These are phyloP conservation scores for Fissipunctia ypsillon DNA, from an alignment of 2,888 invertebrate genomes.

Conservation along the genomic window DNA sequence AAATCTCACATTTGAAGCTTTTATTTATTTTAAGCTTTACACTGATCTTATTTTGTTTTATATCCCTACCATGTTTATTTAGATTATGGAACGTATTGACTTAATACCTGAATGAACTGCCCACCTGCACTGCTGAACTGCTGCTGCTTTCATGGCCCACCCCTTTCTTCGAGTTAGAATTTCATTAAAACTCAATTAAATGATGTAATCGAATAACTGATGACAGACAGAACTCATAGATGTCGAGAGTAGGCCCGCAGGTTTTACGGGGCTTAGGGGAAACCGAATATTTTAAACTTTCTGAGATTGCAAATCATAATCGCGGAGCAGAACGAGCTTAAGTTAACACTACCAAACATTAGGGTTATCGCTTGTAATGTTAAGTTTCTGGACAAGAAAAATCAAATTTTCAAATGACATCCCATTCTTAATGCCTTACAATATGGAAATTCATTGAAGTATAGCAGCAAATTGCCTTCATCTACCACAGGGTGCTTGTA, in stretches of 20 bases:
- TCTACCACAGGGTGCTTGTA: slow-evolving; percentile 31
- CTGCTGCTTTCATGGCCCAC: no score
- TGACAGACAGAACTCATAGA: background rate
- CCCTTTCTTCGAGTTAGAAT: background rate
- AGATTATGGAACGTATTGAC: background rate
- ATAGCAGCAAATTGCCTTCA: slow-evolving; percentile 33
- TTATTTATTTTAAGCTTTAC: background rate
- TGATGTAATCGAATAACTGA: slow-evolving; percentile 1
- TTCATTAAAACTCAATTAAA: slow-evolving; percentile 16
- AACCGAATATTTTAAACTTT: background rate
- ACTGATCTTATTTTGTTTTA: no score
- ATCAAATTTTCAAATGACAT: background rate
- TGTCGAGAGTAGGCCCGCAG: background rate
- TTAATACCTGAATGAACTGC: background rate
- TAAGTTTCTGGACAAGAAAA: background rate
- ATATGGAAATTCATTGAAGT: slow-evolving; percentile 32
- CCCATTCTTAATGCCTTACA: background rate
- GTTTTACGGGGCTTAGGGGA: no score
- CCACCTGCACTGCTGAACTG: no score
- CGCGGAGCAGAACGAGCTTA: background rate
- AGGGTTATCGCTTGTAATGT: background rate
- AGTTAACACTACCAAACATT: background rate
- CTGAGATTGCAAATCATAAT: background rate
- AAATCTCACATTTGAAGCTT: slow-evolving; percentile 3
- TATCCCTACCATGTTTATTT: background rate